Evolutionary conservation across 2,888 invertebrate species (phyloP).

Genomic region (Ornithoptera priamus): DNA sequence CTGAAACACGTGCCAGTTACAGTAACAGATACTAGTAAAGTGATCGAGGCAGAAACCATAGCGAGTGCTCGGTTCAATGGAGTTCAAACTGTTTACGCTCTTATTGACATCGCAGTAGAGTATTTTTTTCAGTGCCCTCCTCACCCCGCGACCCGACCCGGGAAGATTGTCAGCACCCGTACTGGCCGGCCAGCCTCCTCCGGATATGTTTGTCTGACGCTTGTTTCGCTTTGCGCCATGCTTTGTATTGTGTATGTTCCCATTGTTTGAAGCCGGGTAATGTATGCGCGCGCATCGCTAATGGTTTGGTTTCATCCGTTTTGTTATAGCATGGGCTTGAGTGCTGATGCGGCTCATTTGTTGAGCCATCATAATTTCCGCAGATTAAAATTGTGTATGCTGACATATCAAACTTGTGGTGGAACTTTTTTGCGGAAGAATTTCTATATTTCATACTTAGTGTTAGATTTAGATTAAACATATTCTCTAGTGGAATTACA

Average conservation of each 20-base stretch:
- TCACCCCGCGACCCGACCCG: conserved; percentile 82
- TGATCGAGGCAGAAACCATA: conserved; percentile 13
- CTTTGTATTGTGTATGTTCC: conserved; percentile 45
- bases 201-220: conserved; percentile 76
- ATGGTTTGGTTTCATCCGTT: background rate
- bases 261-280: conserved; percentile 39
- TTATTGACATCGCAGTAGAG: conserved; percentile 78
- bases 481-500: too few species aligned
- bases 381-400: conserved; percentile 25
- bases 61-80: conserved; percentile 37
- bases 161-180: conserved; percentile 71
- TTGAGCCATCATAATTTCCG: background rate
- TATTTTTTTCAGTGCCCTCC: conserved; percentile 80
- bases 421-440: too few species aligned
- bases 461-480: too few species aligned
- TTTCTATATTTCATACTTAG: too few species aligned
- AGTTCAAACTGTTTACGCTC: conserved; percentile 69
- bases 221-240: conserved; percentile 69
- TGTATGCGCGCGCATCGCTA: conserved; percentile 32
- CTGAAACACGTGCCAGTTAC: conserved; percentile 24
- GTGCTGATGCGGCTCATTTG: conserved; percentile 5
- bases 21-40: conserved; percentile 16
- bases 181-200: conserved; percentile 79
- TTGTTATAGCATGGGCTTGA: conserved; percentile 23
- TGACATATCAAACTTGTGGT: too few species aligned